Conservation (phyloP, 2,888 invertebrate species). For the Nymphalis urticae region DNA sequence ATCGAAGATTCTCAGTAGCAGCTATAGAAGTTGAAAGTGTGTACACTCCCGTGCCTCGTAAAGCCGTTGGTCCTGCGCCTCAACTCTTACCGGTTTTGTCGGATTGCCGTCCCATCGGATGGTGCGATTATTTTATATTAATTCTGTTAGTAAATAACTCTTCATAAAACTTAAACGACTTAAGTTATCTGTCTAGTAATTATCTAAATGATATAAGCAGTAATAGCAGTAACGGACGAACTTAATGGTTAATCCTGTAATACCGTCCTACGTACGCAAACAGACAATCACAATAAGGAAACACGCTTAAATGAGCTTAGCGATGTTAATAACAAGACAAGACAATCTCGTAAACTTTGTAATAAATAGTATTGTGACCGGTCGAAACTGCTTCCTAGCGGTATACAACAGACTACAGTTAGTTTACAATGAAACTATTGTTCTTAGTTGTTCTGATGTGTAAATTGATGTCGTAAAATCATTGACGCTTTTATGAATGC, state of each 20-base stretch:
- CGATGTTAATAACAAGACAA: constrained; percentile 40
- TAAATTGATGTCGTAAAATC: constrained; percentile 23
- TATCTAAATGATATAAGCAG: background rate
- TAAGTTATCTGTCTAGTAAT: background rate
- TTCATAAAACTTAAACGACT: too few species aligned
- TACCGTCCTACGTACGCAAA: constrained; percentile 16
- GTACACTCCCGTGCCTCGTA: too few species aligned
- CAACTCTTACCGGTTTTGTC: too few species aligned
- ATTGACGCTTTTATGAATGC: background rate
- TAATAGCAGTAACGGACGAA: background rate
- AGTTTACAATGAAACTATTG: constrained; percentile 36
- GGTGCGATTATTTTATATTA: too few species aligned
- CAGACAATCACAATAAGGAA: constrained; percentile 40
- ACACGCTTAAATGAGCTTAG: constrained; percentile 33
- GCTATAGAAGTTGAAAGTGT: too few species aligned
- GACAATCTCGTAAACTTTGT: constrained; percentile 41
- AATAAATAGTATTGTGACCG: constrained; percentile 38
- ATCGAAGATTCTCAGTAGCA: too few species aligned
- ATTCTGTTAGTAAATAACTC: too few species aligned
- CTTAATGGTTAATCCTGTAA: constrained; percentile 10
- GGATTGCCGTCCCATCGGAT: too few species aligned
- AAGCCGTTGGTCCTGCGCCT: too few species aligned
- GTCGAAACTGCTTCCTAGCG: constrained; percentile 35
- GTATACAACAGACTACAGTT: constrained; percentile 34
- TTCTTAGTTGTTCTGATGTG: constrained; percentile 29